Base-by-base conservation (phyloP, 2,797 vertebrate genomes). In the Micromesistius poutassou region DNA sequence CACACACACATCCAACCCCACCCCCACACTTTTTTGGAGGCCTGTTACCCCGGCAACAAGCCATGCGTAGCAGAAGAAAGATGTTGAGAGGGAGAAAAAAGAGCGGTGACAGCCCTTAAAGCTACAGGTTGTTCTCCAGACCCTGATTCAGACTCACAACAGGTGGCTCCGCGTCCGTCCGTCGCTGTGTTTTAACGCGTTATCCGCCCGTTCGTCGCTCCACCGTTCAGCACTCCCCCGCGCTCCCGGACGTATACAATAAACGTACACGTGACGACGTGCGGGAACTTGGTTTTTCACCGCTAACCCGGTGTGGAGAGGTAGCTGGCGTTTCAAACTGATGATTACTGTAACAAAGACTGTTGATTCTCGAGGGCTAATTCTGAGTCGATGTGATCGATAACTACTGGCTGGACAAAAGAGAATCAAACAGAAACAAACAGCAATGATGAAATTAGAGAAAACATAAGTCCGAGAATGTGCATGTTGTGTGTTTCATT, bases 11-110 rank as follows among this genome's bases (percentile, higher is more conserved):
- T 3, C 46, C 19, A 14, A 5, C 13, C 46, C 46, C 46, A 19
- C 46, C 46, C 16, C 46, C 46, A 4, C 19, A 50, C 55, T n/a
- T 25, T 62, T 84, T 86, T 84, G 89, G 76, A 40, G 85, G 86
- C 87, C 89, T 80, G 91, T 93, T 93, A 89, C 92, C 92, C 86
- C 85, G 88, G 92, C 92, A 93, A 93, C 92, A 91, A 91, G 90
- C 89, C 84, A 84, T 88, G 87, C 87, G 84, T 72, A 87, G 88
- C 81, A 86, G 83, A 87, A 87, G 84, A 87, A 86, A 86, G 84
- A 88, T 87, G 86, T 84, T 85, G 82, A 72, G 85, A 83, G 88
- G 82, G 40, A 7, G 50, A 7, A 55, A 62, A 62, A 62, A 83
- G 81, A 81, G 81, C 86, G 88, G 79, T 89, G 89, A 86, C 82